Conservation (phyloP, 2,888 invertebrate genomes). For the Girardia tigrina region DNA sequence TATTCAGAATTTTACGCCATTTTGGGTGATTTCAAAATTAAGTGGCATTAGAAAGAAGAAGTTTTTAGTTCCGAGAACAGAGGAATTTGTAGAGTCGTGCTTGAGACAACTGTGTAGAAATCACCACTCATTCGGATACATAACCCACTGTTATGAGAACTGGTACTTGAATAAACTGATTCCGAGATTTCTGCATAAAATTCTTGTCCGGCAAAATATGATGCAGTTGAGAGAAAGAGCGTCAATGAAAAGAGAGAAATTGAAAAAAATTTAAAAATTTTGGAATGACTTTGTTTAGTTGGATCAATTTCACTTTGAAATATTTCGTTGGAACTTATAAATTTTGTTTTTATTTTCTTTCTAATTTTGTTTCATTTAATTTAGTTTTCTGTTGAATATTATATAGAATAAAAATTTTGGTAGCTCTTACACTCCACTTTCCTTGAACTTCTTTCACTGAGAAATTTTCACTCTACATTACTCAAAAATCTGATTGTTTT, state of each 20-base stretch:
- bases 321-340: too few relatives aligned
- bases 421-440: too few relatives aligned
- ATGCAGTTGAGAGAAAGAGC: conserved; percentile 9
- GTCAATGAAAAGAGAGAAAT: background rate
- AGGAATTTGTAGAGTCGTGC: conserved; percentile 41
- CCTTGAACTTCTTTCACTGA: too few relatives aligned
- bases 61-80: conserved; percentile 45
- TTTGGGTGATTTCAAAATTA: conserved; percentile 66
- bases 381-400: too few relatives aligned
- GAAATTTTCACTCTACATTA: too few relatives aligned
- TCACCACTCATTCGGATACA: conserved; percentile 9
- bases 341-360: too few relatives aligned
- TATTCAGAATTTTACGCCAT: conserved; percentile 59
- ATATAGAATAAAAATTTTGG: too few relatives aligned
- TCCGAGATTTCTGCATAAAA: background rate
- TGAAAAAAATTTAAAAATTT: background rate
- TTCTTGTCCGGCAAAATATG: background rate
- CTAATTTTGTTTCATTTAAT: too few relatives aligned
- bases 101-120: background rate
- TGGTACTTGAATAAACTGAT: background rate
- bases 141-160: background rate
- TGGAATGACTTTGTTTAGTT: background rate
- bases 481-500: too few relatives aligned
- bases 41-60: conserved; percentile 42
- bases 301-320: too few relatives aligned